Evolutionary conservation across 1,140 invertebrate genomes (phyloP).

Genomic region (Drosophila nannoptera): DNA sequence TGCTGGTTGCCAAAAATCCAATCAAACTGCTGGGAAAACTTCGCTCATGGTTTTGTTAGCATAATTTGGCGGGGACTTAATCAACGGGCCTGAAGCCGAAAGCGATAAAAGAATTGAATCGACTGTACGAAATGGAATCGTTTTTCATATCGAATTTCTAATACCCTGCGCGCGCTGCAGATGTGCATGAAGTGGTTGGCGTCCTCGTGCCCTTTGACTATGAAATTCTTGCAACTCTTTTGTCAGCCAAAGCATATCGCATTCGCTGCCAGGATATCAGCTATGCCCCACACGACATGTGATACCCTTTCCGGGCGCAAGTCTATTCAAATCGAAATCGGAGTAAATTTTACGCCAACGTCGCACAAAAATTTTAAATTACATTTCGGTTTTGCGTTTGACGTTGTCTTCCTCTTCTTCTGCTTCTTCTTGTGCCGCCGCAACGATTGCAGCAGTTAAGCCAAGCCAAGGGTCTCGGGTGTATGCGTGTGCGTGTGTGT

Average conservation of each 20-base stretch:
- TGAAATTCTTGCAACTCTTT: no score
- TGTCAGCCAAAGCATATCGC: background rate
- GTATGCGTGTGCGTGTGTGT: background rate
- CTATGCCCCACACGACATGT: background rate
- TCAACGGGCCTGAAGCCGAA: background rate
- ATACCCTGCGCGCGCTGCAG: background rate
- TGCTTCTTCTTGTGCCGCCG: conserved; percentile 14
- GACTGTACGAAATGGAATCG: background rate
- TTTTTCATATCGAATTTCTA: background rate
- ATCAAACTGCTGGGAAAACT: conserved; percentile 41
- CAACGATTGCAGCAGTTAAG: no score
- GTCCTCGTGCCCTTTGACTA: background rate
- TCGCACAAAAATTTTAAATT: conserved; percentile 64
- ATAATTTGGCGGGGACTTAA: conserved; percentile 21
- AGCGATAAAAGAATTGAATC: background rate
- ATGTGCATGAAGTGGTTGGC: background rate
- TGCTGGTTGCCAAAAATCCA: conserved; percentile 29
- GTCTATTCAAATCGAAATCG: conserved; percentile 27
- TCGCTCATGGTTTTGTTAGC: conserved; percentile 23
- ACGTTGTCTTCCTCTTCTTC: conserved; percentile 22
- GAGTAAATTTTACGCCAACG: conserved; percentile 44
- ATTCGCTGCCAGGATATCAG: background rate
- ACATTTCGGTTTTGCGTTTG: conserved; percentile 47
- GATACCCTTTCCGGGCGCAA: background rate
- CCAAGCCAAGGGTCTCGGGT: background rate